These are phyloP conservation scores for Nematolebias whitei DNA, from an alignment of 2,113 vertebrate species.

Conservation along the genomic window DNA sequence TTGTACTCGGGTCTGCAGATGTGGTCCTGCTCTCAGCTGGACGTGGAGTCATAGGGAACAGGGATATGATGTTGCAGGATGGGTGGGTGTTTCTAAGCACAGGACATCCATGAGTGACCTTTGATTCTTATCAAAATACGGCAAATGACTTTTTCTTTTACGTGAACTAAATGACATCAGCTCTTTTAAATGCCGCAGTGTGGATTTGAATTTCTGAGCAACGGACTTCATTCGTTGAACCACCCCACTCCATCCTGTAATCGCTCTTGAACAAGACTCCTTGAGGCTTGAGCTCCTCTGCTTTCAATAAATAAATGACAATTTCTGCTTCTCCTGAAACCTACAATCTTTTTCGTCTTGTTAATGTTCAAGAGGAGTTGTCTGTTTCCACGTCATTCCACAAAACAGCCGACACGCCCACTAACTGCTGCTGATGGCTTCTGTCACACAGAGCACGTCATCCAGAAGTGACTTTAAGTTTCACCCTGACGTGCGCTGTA, in stretches of 20 bases:
- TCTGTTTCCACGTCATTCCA: not conserved
- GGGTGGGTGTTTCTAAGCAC: constrained; percentile 64
- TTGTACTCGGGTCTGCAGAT: constrained; percentile 1
- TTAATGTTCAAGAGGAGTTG: not conserved
- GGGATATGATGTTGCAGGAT: constrained; percentile 64
- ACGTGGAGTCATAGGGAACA: constrained; percentile 53
- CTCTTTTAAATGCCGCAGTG: constrained; percentile 32
- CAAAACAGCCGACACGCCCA: not conserved
- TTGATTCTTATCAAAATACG: constrained; percentile 58
- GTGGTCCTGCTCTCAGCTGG: constrained; percentile 40
- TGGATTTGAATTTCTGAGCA: constrained; percentile 25
- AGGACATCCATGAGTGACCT: constrained; percentile 56
- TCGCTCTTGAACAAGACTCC: no score
- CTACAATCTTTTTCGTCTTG: not conserved
- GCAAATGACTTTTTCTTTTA: constrained; percentile 31
- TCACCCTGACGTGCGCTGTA: not conserved
- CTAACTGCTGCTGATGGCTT: not conserved
- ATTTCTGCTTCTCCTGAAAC: not conserved
- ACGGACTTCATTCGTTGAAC: no score
- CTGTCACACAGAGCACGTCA: no score
- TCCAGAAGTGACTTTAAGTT: no score
- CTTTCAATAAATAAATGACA: no score
- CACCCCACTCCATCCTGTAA: no score
- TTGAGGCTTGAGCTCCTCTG: no score
- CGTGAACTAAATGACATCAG: constrained; percentile 39